Percentiles rank a stretch among this genome's conserved stretches.
Evolutionary conservation across 2,888 invertebrate genomes (phyloP).

Genomic region (Pteria penguin): DNA sequence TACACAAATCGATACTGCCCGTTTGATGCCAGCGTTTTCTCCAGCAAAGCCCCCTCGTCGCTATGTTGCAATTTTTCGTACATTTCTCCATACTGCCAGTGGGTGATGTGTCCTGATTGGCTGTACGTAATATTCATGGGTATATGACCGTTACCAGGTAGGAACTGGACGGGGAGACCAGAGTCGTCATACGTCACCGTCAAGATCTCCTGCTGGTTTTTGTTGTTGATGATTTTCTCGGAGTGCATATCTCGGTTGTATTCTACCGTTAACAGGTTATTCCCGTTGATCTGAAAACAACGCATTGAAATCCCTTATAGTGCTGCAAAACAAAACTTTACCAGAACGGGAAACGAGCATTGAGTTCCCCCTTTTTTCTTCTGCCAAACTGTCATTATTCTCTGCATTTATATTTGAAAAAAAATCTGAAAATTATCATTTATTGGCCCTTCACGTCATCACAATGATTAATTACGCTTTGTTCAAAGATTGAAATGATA

Average conservation of each 20-base stretch:
- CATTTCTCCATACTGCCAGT: slow-evolving; percentile 95
- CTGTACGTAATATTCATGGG: slow-evolving; percentile 92
- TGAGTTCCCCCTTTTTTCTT: no score
- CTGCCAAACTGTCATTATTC: no score
- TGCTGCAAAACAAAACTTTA: no score
- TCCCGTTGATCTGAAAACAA: slow-evolving; percentile 89
- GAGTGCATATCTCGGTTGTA: slow-evolving; percentile 94
- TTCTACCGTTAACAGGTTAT: slow-evolving; percentile 93
- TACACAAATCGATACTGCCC: slow-evolving; percentile 95
- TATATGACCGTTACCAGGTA: slow-evolving; percentile 68
- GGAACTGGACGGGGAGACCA: slow-evolving; percentile 87
- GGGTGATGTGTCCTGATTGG: slow-evolving; percentile 90
- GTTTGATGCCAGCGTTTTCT: slow-evolving; percentile 89
- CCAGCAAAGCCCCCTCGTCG: slow-evolving; percentile 89
- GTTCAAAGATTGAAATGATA: no score
- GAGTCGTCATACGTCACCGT: slow-evolving; percentile 93
- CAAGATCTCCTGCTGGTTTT: slow-evolving; percentile 89
- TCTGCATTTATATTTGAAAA: no score
- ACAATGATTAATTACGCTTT: no score
- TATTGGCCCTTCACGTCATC: no score
- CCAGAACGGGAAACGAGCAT: no score
- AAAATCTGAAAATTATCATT: no score
- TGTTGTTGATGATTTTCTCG: slow-evolving; percentile 94
- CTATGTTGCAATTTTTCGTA: slow-evolving; percentile 93
- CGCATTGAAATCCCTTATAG: no score